These are phyloP conservation scores for Mythimna albipuncta DNA, from an alignment of 2,888 invertebrate genomes.

Conservation along the genomic window DNA sequence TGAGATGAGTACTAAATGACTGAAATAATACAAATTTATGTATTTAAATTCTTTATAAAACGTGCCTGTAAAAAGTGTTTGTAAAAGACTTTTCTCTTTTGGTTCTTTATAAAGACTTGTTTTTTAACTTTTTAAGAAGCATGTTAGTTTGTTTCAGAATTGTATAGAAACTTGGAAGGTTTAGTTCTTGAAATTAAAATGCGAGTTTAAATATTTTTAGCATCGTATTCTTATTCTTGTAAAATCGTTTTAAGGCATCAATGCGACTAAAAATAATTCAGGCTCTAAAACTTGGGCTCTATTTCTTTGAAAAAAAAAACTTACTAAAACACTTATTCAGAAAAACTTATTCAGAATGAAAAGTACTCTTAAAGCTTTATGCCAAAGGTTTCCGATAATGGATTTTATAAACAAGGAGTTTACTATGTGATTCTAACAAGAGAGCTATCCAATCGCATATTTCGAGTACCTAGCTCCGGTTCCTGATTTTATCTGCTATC, in stretches of 20 bases:
- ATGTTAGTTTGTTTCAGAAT: conserved; percentile 1
- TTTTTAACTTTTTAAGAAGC: conserved; percentile 19
- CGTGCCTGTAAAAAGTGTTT: conserved; percentile 8
- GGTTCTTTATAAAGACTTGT: not conserved
- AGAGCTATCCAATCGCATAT: conserved; percentile 50
- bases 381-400: conserved; percentile 12
- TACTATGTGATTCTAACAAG: conserved; percentile 29
- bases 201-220: not conserved
- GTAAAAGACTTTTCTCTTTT: not conserved
- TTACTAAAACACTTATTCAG: too few relatives aligned
- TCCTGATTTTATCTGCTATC: conserved; percentile 50
- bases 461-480: conserved; percentile 53
- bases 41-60: conserved; percentile 29
- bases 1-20: too few relatives aligned
- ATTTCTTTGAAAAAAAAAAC: not conserved
- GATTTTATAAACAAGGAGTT: conserved; percentile 34
- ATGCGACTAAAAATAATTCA: not conserved
- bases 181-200: conserved; percentile 5
- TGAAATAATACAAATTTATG: conserved; percentile 15
- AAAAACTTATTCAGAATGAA: not conserved
- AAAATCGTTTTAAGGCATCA: not conserved
- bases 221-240: not conserved
- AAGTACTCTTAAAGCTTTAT: conserved; percentile 3
- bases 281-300: not conserved
- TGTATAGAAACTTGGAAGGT: conserved; percentile 7